phyloP scores from a whole-genome alignment of 2,113 vertebrate species.

The Callipepla squamata region DNA sequence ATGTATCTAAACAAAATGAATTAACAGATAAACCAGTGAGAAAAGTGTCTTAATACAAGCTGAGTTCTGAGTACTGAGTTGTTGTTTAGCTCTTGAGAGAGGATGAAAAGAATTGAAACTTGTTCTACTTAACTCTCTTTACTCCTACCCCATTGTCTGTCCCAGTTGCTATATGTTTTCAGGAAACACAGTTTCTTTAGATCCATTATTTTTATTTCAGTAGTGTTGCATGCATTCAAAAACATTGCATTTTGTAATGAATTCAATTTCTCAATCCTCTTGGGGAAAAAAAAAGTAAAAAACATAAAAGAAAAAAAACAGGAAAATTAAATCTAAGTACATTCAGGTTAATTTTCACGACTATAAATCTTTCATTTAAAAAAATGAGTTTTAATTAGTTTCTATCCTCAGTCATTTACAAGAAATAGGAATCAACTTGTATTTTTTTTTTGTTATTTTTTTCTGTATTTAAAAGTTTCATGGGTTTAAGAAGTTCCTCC shows the following conservation, averaged over 20 bases:
- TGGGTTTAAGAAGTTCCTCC: conserved; percentile 9
- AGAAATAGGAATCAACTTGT: conserved; percentile 12
- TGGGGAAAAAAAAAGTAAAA: conserved; percentile 45
- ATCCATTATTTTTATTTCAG: background rate
- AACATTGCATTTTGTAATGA: background rate
- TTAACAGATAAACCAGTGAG: background rate
- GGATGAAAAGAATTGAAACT: background rate
- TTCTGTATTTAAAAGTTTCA: conserved; percentile 27
- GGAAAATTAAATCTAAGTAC: conserved; percentile 37
- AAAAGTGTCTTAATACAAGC: background rate
- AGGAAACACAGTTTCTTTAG: background rate
- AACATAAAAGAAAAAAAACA: conserved; percentile 43
- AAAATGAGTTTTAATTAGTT: conserved; percentile 61
- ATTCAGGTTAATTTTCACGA: conserved; percentile 59
- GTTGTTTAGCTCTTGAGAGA: background rate
- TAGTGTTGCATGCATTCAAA: background rate
- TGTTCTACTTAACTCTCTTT: background rate
- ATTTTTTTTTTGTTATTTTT: conserved; percentile 30
- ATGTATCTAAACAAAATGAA: background rate
- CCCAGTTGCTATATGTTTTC: background rate
- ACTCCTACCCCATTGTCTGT: background rate
- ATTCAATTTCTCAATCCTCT: conserved; percentile 41
- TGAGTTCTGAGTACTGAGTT: background rate
- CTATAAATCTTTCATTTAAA: conserved; percentile 56
- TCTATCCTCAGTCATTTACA: conserved; percentile 28